Evolutionary conservation across 2,113 vertebrate genomes (phyloP).

Genomic region (Eulemur macaco): DNA sequence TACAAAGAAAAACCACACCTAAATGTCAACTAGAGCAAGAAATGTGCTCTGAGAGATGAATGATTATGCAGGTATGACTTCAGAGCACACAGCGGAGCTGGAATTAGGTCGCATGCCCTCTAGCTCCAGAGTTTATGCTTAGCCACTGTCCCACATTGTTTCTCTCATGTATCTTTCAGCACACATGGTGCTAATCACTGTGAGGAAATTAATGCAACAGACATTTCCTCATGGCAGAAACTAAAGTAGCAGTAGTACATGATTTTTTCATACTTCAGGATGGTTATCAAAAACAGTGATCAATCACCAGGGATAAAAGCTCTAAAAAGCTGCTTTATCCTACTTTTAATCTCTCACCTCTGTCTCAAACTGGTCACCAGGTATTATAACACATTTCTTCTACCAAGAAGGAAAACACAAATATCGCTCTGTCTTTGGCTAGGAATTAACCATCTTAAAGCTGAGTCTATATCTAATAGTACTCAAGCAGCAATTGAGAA

Average conservation of each 20-base stretch:
- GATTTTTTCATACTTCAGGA: neutral
- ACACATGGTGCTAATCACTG: fast-evolving
- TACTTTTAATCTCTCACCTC: neutral
- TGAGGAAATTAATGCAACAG: neutral
- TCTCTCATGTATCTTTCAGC: neutral
- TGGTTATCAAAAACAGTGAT: neutral
- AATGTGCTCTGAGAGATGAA: neutral
- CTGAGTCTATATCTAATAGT: neutral
- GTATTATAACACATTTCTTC: neutral
- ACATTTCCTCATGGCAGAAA: neutral
- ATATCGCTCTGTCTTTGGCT: neutral
- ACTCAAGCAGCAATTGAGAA: neutral
- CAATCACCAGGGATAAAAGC: neutral
- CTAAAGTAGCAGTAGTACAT: neutral
- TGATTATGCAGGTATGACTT: neutral
- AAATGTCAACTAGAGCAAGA: neutral
- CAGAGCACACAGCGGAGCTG: too few species aligned
- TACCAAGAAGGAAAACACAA: neutral
- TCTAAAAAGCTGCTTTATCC: neutral
- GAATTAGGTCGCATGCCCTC: fast-evolving
- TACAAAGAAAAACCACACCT: neutral
- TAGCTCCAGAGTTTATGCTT: neutral
- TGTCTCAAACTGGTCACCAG: neutral
- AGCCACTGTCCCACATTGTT: fast-evolving
- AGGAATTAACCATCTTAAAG: neutral